Evolutionary conservation across 2,113 vertebrate genomes (phyloP), one percentile per base, ranked within the genome.

Genomic region (Labrus mixtus): DNA sequence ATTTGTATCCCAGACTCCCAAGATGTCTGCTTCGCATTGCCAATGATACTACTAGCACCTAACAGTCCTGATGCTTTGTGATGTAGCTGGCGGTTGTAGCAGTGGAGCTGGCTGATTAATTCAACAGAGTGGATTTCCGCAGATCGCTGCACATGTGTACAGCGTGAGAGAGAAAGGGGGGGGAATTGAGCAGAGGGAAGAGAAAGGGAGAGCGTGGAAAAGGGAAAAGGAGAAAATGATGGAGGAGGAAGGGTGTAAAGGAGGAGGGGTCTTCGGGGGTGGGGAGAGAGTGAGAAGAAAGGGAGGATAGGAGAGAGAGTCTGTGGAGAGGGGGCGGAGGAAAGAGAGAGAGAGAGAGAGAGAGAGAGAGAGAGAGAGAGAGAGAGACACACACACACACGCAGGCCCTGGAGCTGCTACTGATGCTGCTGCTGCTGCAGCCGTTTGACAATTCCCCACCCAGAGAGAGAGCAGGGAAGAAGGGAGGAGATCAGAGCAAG

Each of bases 391-490:
- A 67, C 63, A 83, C 48, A 90, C 12, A 78, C 56, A 79, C 61
- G 23, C 78, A 79, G 86, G 73, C 83, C 87, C 86, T 7, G 64
- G 76, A 91, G 89, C 85, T 84, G 84, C 76, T 68, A 79, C 84
- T 89, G 81, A 48, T 85, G 82, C 72, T 79, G 88, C 85, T 87
- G 87, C 81, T 90, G 91, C 91, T 90, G 91, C 91, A 91, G 88
- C 89, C 90, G 86, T 89, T 87, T 90, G 81, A 84, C 86, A 78
- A 91, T 86, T 89, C 88, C 90, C 88, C 90, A 90, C 88, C 92
- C 90, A 88, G 87, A 89, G 85, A 89, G 85, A 91, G 79, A 86
- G 81, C 73, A 57, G 83, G 62, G 63, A 82, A 87, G 89, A 84
- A 85, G 82, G 81, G 85, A 91, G 86, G 90, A 87, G 82, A 90